Percentiles rank a stretch among this genome's conserved stretches.
These are phyloP conservation scores for Argya squamiceps DNA, from an alignment of 2,797 vertebrate genomes.

Conservation along the genomic window DNA sequence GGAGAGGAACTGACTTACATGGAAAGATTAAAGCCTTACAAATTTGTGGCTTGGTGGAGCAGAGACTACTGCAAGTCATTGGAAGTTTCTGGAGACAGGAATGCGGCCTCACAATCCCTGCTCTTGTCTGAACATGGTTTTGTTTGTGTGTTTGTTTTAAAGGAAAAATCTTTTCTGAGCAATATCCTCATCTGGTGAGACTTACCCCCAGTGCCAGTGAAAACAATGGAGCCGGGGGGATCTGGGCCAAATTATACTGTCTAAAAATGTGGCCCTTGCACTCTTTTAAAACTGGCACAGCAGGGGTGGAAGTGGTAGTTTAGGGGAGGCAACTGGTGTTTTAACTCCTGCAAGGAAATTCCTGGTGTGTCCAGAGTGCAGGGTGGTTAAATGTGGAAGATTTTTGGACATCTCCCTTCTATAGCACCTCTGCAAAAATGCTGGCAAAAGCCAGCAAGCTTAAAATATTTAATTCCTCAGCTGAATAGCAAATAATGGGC, in stretches of 20 bases:
- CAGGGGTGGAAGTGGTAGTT: neutral
- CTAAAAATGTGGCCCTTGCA: neutral
- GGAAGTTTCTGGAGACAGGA: slow-evolving; percentile 49
- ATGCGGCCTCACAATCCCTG: neutral
- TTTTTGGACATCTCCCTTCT: neutral
- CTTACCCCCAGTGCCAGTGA: slow-evolving; percentile 6
- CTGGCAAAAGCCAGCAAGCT: neutral
- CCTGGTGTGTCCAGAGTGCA: neutral
- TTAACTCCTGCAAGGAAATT: neutral
- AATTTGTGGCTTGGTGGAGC: slow-evolving; percentile 62
- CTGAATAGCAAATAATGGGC: neutral
- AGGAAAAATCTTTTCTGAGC: neutral
- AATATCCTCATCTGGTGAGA: slow-evolving; percentile 22
- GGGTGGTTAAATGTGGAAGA: neutral
- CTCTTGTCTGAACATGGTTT: slow-evolving; percentile 37
- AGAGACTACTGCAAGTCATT: slow-evolving; percentile 7
- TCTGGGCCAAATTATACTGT: neutral
- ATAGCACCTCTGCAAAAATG: neutral
- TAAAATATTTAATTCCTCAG: neutral
- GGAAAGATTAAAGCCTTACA: slow-evolving; percentile 61
- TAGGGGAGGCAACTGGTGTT: neutral
- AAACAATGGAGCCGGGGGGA: slow-evolving; percentile 19
- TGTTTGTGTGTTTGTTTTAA: slow-evolving; percentile 49
- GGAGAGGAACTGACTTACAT: slow-evolving; percentile 54
- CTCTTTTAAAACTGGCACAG: neutral